phyloP scores from a whole-genome alignment of 1,140 invertebrate genomes.

The Drosophila repleta region DNA sequence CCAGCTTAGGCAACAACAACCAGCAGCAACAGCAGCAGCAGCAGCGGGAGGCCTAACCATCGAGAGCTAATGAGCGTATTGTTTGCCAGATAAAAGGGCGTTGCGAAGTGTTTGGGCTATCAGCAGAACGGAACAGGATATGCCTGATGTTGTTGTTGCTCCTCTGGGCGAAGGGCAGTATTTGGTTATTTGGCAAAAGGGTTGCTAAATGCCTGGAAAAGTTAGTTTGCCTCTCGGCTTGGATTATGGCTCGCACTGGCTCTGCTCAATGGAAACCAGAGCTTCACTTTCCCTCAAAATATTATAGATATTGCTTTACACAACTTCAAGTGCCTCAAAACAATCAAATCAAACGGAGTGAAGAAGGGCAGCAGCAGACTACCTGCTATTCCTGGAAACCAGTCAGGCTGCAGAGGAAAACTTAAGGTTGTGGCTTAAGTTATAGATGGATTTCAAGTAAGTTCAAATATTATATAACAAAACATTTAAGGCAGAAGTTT shows the following conservation, averaged over 20 bases:
- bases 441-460: not conserved
- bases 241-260: slow-evolving; percentile 31
- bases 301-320: not conserved
- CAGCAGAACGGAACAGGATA: slow-evolving; percentile 28
- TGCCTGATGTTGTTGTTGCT: slow-evolving; percentile 34
- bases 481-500: too few species aligned
- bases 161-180: slow-evolving; percentile 30
- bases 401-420: not conserved
- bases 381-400: not conserved
- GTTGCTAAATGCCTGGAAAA: slow-evolving; percentile 46
- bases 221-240: slow-evolving; percentile 28
- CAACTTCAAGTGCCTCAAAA: not conserved
- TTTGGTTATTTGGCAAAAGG: slow-evolving; percentile 44
- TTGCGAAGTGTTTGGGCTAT: not conserved
- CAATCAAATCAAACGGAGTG: not conserved
- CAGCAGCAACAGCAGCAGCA: slow-evolving; percentile 6
- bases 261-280: slow-evolving; percentile 22
- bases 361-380: not conserved
- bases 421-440: not conserved
- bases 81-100: slow-evolving; percentile 53
- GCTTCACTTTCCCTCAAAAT: slow-evolving; percentile 1
- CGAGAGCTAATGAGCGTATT: slow-evolving; percentile 73
- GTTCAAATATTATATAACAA: too few species aligned
- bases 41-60: slow-evolving; percentile 14
- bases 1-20: not conserved